Conservation (phyloP, 2,797 vertebrate genomes). For the Lithobates pipiens region DNA sequence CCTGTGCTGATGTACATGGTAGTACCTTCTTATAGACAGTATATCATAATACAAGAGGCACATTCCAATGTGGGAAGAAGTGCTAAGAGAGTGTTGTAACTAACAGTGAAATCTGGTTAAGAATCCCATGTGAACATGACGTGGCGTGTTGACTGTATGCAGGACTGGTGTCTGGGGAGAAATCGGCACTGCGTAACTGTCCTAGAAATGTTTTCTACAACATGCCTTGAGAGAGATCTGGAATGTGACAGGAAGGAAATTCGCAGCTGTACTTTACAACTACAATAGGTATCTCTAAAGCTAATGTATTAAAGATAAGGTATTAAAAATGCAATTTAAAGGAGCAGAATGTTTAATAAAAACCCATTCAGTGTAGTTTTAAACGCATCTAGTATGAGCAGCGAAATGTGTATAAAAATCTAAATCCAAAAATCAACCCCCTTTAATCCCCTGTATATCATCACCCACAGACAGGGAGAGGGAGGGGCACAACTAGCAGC, state of each 20-base stretch:
- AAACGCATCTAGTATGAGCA: no score
- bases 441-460: no score
- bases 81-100: not conserved
- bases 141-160: not conserved
- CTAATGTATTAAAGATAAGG: not conserved
- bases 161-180: not conserved
- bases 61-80: not conserved
- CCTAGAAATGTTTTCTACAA: not conserved
- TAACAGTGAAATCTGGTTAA: not conserved
- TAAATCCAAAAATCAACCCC: no score
- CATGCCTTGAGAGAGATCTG: not conserved
- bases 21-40: no score
- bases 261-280: not conserved
- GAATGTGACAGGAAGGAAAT: not conserved
- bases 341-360: no score
- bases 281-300: not conserved
- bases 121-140: slow-evolving; percentile 18
- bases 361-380: no score
- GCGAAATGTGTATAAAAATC: no score
- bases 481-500: no score
- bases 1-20: no score
- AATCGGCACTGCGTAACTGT: slow-evolving; percentile 1
- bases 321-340: no score
- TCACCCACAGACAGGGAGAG: no score
- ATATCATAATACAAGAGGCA: not conserved